Conservation (phyloP, 1,140 invertebrate species). For the Drosophila ohnishii region DNA sequence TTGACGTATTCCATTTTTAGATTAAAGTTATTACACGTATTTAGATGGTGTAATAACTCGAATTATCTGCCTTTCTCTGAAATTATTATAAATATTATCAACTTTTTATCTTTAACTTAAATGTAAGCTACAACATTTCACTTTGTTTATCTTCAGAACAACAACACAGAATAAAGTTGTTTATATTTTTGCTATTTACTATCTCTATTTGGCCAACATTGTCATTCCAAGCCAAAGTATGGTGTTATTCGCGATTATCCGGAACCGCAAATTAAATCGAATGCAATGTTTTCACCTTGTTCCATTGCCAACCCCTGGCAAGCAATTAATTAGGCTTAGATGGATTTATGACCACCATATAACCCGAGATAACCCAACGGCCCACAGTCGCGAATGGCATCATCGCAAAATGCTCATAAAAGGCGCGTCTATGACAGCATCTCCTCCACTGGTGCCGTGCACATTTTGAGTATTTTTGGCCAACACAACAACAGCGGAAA, state of each 20-base stretch:
- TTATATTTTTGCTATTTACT: background rate
- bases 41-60: background rate
- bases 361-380: constrained; percentile 35
- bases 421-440: constrained; percentile 77
- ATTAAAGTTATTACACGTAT: background rate
- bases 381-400: constrained; percentile 66
- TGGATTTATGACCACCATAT: constrained; percentile 49
- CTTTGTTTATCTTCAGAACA: background rate
- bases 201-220: constrained; percentile 8
- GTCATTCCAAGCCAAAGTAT: constrained; percentile 9
- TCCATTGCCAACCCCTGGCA: constrained; percentile 19
- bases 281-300: constrained; percentile 55
- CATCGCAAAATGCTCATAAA: constrained; percentile 74
- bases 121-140: background rate
- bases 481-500: constrained; percentile 38
- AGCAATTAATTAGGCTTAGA: constrained; percentile 41
- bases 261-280: constrained; percentile 40
- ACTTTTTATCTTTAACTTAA: background rate
- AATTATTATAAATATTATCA: background rate
- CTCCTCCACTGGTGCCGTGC: constrained; percentile 39
- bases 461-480: constrained; percentile 66
- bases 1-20: background rate
- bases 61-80: background rate
- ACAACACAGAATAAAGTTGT: background rate
- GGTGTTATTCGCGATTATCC: constrained; percentile 58